A percentile compares a stretch with the other conserved stretches of the same genome.
phyloP scores from a whole-genome alignment of 2,797 vertebrate species.

The Spizella passerina region DNA sequence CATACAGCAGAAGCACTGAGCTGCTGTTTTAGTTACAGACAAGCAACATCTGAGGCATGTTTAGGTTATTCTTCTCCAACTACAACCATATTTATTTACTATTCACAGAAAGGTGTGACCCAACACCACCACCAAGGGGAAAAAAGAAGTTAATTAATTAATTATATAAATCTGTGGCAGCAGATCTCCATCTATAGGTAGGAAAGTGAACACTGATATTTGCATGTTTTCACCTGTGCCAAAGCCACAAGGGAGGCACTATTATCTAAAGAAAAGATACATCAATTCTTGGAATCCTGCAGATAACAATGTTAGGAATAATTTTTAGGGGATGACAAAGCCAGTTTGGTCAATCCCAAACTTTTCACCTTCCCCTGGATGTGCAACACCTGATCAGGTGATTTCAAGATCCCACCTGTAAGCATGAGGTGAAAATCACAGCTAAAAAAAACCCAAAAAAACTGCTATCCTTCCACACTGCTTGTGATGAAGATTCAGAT shows the following conservation, averaged over 20 bases:
- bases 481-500: fast-evolving
- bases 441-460: fast-evolving
- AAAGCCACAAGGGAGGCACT: neutral
- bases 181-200: constrained; percentile 2
- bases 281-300: neutral
- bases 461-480: fast-evolving
- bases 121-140: neutral
- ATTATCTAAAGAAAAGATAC: neutral
- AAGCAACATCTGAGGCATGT: neutral
- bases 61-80: neutral
- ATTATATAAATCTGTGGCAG: neutral
- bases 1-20: neutral
- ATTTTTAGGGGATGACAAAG: neutral
- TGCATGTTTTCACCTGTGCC: neutral
- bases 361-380: neutral
- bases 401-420: neutral
- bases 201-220: neutral
- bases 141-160: neutral
- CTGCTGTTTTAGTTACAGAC: neutral
- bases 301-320: fast-evolving
- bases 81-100: neutral
- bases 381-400: neutral
- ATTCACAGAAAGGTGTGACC: neutral
- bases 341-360: neutral
- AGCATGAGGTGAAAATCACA: neutral